phyloP scores from a whole-genome alignment of 2,888 invertebrate species.

The Andricus curvator region DNA sequence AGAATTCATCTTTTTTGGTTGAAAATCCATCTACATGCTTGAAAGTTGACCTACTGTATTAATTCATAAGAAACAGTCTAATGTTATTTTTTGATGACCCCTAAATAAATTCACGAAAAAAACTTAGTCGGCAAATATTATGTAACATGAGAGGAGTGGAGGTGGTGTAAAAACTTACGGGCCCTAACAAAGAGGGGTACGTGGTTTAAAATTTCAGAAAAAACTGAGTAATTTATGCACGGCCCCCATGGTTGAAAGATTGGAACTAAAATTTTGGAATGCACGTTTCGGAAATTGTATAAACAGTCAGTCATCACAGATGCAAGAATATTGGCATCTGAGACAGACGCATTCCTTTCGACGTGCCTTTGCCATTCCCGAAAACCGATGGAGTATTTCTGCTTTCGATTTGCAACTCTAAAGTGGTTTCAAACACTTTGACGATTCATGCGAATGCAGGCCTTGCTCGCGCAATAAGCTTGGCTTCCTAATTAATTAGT shows the following conservation, averaged over 20 bases:
- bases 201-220: no score
- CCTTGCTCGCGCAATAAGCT: slow-evolving; percentile 28
- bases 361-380: background rate
- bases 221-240: no score
- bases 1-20: no score
- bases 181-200: no score
- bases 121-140: no score
- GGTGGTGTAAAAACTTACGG: background rate
- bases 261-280: background rate
- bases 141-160: no score
- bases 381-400: slow-evolving; percentile 23
- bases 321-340: slow-evolving; percentile 1
- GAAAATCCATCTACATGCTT: no score
- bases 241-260: background rate
- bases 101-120: no score
- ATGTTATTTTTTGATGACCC: no score
- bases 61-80: no score
- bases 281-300: background rate
- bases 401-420: slow-evolving; percentile 1
- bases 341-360: slow-evolving; percentile 1
- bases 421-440: slow-evolving; percentile 24
- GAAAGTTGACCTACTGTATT: no score
- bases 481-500: slow-evolving; percentile 31
- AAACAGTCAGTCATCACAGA: background rate
- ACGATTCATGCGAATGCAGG: background rate